These are phyloP conservation scores for Tolmerus cingulatus DNA, from an alignment of 2,888 invertebrate genomes.

Conservation along the genomic window DNA sequence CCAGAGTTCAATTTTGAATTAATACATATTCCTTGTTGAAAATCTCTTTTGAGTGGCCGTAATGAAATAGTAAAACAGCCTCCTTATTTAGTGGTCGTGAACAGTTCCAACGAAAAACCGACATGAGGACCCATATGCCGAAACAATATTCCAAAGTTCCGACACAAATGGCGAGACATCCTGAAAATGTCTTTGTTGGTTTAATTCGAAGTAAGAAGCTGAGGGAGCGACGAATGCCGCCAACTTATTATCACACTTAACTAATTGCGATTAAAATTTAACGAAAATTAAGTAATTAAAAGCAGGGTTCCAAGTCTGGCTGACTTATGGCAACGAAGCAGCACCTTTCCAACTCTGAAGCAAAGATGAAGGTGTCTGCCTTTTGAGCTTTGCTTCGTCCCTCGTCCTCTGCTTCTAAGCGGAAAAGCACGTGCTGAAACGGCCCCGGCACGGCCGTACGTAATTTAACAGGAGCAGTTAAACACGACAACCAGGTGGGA, in stretches of 20 bases:
- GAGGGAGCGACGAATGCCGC: neutral
- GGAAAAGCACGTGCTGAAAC: neutral
- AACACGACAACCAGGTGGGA: neutral
- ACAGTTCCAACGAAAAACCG: neutral
- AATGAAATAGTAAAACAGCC: neutral
- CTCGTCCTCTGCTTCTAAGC: neutral
- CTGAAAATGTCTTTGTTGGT: neutral
- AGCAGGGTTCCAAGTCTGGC: neutral
- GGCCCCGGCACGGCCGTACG: neutral
- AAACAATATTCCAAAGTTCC: neutral
- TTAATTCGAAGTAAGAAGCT: neutral
- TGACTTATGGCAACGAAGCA: neutral
- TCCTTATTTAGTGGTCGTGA: neutral
- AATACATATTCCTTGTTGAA: neutral
- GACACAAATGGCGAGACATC: neutral
- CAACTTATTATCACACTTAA: slow-evolving; percentile 17
- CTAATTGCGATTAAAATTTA: slow-evolving; percentile 7
- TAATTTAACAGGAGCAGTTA: slow-evolving; percentile 15
- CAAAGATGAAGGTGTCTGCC: neutral
- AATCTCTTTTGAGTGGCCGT: neutral
- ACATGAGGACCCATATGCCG: neutral
- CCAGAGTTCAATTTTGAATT: neutral
- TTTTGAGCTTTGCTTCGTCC: neutral
- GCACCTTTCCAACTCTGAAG: neutral
- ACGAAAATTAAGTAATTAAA: slow-evolving; percentile 20